phyloP scores from a whole-genome alignment of 2,888 invertebrate genomes.

The Hedychridium roseum region DNA sequence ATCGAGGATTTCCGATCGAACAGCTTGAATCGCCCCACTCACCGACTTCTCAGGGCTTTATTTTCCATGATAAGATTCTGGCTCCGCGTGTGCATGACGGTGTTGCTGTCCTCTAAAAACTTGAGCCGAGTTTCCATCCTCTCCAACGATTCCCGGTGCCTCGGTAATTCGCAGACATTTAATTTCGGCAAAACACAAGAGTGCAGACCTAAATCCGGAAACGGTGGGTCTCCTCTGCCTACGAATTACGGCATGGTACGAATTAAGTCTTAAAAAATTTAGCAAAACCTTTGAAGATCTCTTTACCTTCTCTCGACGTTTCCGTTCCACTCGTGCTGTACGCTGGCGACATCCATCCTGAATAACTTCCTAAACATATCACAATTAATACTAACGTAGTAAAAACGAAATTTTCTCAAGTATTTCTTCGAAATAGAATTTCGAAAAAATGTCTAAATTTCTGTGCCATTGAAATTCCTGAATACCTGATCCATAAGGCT shows the following conservation, averaged over 20 bases:
- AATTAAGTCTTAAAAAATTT: background rate
- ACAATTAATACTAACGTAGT: background rate
- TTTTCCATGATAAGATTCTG: conserved; percentile 48
- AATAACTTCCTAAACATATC: conserved; percentile 1
- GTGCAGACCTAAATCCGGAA: conserved; percentile 24
- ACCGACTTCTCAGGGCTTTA: conserved; percentile 42
- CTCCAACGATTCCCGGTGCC: conserved; percentile 23
- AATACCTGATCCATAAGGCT: conserved; percentile 7
- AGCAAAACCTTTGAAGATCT: too few relatives aligned
- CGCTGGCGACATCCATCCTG: conserved; percentile 5
- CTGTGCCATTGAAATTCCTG: background rate
- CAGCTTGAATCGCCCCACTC: conserved; percentile 15
- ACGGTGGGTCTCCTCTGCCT: conserved; percentile 32
- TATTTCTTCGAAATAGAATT: too few relatives aligned
- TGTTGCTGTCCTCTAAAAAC: conserved; percentile 46
- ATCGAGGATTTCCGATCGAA: background rate
- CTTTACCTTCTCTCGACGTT: conserved; percentile 3
- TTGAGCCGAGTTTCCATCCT: conserved; percentile 31
- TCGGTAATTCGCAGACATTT: conserved; percentile 8
- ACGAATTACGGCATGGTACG: too few relatives aligned
- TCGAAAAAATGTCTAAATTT: background rate
- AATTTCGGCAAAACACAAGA: conserved; percentile 8
- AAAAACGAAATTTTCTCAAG: too few relatives aligned
- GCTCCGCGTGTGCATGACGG: conserved; percentile 44
- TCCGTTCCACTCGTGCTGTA: conserved; percentile 3